Base-by-base conservation (phyloP, 2,113 vertebrate species). In the Passer domesticus region DNA sequence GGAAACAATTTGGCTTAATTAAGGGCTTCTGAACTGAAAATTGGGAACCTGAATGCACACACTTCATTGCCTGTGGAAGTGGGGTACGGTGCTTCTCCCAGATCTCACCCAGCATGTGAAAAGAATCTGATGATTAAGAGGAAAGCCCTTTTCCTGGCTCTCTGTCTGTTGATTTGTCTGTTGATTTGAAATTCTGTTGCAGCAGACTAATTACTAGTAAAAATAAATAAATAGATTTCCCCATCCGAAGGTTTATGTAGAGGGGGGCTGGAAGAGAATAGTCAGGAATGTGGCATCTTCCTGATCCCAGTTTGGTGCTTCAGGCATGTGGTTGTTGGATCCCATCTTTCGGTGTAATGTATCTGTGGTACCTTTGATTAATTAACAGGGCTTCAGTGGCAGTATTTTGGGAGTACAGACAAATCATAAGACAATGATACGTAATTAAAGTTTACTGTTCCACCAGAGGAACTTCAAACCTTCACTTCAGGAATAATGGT, bases 1-100 rank as follows among this genome's bases (percentile, higher is more conserved):
- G 96, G 96, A 95, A 96, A 83, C 95, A 92, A 82, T 97, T 96
- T 85, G 87, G 79, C 70, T 76, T 74, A 46, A 47, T 93, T 81
- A 92, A 88, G 23, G 83, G 67, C 93, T 96, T 94, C 96, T 82
- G 87, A 90, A 69, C 77, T 37, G 66, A 72, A 43, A 69, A 78
- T 62, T 33, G 9, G 76, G 83, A 89, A 47, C 58, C 50, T 13
- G 15, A 78, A 78, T 0, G 31, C 41, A 8, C 27, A 25, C 22
- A 5, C 41, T 83, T 47, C 5, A 13, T 46, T 64, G 73, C 63
- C 17, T 37, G 47, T 79, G 47, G 58, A 76, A 90, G 64, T 0
- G 66, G 55, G 35, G 17, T 60, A 28, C 0, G 0, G 27, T 0
- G 1, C 76, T 90, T 77, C 73, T 37, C 47, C 69, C 1, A 5